Evolutionary conservation across 2,113 vertebrate species (phyloP).

Genomic region (Saguinus midas): DNA sequence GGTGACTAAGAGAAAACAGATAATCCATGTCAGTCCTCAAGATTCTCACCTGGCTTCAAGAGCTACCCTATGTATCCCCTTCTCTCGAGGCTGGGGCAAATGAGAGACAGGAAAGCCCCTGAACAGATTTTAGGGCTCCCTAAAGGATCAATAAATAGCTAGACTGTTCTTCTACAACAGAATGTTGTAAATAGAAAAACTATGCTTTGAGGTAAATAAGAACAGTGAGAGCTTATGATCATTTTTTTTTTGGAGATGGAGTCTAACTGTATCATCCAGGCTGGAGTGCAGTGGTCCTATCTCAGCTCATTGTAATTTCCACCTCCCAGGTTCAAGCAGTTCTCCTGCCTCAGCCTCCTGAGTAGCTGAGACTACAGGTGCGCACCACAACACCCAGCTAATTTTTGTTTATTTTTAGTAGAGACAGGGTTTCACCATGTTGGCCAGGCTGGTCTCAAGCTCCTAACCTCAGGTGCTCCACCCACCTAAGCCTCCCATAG

Average conservation of each 20-base stretch:
- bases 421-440: too few species aligned
- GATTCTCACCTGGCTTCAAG: not conserved
- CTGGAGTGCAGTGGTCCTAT: too few species aligned
- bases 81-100: not conserved
- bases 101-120: not conserved
- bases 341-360: too few species aligned
- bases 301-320: too few species aligned
- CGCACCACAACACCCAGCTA: too few species aligned
- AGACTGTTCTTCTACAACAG: not conserved
- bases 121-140: not conserved
- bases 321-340: too few species aligned
- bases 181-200: constrained; percentile 6
- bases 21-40: constrained; percentile 39
- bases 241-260: not conserved
- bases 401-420: too few species aligned
- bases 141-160: constrained; percentile 4
- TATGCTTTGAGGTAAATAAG: not conserved
- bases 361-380: too few species aligned
- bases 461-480: too few species aligned
- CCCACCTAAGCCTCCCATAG: too few species aligned
- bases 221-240: not conserved
- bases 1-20: constrained; percentile 83
- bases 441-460: too few species aligned
- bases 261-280: too few species aligned
- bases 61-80: not conserved